These are phyloP conservation scores for Mimas tiliae DNA, from an alignment of 2,888 invertebrate species.

Conservation along the genomic window DNA sequence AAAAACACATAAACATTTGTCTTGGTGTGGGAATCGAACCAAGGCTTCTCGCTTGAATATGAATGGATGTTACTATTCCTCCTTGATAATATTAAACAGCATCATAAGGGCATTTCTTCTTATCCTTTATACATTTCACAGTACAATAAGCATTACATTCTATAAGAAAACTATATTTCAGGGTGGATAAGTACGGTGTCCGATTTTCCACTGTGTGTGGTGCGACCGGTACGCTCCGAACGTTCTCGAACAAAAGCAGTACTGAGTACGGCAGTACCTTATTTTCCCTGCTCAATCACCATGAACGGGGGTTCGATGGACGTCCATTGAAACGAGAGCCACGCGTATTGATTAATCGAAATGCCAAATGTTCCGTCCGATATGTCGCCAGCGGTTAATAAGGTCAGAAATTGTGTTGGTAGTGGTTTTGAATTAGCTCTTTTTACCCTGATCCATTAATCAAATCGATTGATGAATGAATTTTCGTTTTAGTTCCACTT, in stretches of 20 bases:
- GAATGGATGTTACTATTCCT: too few relatives aligned
- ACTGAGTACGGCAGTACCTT: background rate
- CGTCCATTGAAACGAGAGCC: constrained; percentile 8
- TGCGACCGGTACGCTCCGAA: background rate
- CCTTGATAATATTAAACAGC: too few relatives aligned
- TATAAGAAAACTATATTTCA: constrained; percentile 4
- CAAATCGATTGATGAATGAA: too few relatives aligned
- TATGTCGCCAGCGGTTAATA: constrained; percentile 9
- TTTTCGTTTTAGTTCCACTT: too few relatives aligned
- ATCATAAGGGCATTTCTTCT: too few relatives aligned
- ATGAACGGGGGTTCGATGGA: constrained; percentile 24
- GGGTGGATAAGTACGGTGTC: background rate
- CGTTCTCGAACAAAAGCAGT: constrained; percentile 23
- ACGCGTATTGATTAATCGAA: constrained; percentile 16
- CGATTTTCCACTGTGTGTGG: background rate
- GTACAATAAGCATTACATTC: constrained; percentile 1
- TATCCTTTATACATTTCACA: background rate
- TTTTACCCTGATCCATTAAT: too few relatives aligned
- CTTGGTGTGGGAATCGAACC: too few relatives aligned
- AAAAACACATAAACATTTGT: too few relatives aligned
- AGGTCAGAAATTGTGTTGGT: constrained; percentile 10
- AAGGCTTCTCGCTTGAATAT: too few relatives aligned
- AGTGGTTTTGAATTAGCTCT: background rate
- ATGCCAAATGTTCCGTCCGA: constrained; percentile 22
- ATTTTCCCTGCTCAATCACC: constrained; percentile 25